Base-by-base conservation (phyloP, 92 coral and sea anemone genomes). In the Phenganax subtilis region DNA sequence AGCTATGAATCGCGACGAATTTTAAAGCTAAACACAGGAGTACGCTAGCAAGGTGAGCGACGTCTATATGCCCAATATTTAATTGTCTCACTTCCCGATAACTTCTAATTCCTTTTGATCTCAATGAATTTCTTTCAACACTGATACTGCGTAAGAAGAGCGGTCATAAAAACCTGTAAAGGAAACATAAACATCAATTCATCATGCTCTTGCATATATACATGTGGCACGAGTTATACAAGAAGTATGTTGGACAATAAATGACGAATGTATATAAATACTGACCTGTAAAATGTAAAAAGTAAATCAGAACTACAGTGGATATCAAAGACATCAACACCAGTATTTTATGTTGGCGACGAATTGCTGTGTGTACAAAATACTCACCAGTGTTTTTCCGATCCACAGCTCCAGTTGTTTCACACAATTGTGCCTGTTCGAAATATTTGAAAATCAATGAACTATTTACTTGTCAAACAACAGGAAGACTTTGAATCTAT, bases 1-100 rank as follows among this genome's bases (percentile, higher is more conserved):
- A 28, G 60, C 83, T 57, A 57, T 37, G 27, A 58, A 31, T 47
- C 28, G 83, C 83, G 74, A 79, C 83, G 73, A 79, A n/a, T 77
- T 77, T 77, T 57, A 77, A 59, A 56, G 54, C 12, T 47, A 29
- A 76, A 79, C 15, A 28, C 17, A 31, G 52, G 53, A 3, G 83
- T 29, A 28, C 64, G 57, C 53, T 31, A 51, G 57, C 8, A 0
- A 8, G 9, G 44, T 15, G 12, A 25, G 37, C 29, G 55, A 51
- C 55, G 60, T 68, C 15, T 64, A 64, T 37, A 68, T 12, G 30
- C 9, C 30, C 37, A 64, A 64, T 64, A 64, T 12, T 7, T 68
- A 68, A 30, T 68, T 30, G 73, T 53, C 54, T 37, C 16, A 68
- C 53, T 68, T 68, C 73, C 73, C 12, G 16, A 30, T 53, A 68